Evolutionary conservation across 2,888 invertebrate species (phyloP).

Genomic region (Tricholauxania praeusta): DNA sequence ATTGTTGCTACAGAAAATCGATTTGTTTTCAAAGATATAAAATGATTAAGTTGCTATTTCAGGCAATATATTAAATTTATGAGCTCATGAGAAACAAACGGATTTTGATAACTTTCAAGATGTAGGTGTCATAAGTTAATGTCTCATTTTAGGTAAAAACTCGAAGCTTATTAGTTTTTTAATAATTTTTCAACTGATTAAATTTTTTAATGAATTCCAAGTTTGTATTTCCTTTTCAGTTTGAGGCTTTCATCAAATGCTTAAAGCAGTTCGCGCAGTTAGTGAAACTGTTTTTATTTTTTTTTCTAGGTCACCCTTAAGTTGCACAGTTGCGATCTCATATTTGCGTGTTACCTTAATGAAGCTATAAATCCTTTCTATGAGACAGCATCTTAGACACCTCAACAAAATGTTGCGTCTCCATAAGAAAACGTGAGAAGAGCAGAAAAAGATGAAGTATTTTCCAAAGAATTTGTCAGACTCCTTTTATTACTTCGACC

Average conservation of each 20-base stretch:
- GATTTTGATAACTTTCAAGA: conserved; percentile 2
- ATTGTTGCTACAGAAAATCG: conserved; percentile 1
- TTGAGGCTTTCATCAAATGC: too few species aligned
- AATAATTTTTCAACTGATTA: conserved; percentile 5
- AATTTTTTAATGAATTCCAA: neutral
- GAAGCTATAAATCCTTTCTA: conserved; percentile 44
- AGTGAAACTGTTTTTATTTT: neutral
- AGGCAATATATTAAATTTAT: neutral
- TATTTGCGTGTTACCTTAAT: conserved; percentile 42
- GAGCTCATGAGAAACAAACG: neutral
- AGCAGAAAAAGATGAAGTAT: neutral
- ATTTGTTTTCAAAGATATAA: conserved; percentile 11
- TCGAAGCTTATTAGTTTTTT: neutral
- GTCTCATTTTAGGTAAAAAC: neutral
- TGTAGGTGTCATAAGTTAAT: neutral
- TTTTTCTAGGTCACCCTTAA: too few species aligned
- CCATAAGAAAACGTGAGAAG: conserved; percentile 7
- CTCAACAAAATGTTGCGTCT: conserved; percentile 31
- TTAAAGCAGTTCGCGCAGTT: too few species aligned
- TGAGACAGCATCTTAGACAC: conserved; percentile 40
- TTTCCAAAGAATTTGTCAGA: conserved; percentile 34
- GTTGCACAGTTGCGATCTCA: conserved; percentile 9
- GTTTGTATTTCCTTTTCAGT: neutral
- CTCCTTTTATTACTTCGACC: conserved; percentile 34
- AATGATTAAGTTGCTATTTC: conserved; percentile 10